Base-by-base conservation (phyloP, 2,113 vertebrate species). In the Cheilinus undulatus region DNA sequence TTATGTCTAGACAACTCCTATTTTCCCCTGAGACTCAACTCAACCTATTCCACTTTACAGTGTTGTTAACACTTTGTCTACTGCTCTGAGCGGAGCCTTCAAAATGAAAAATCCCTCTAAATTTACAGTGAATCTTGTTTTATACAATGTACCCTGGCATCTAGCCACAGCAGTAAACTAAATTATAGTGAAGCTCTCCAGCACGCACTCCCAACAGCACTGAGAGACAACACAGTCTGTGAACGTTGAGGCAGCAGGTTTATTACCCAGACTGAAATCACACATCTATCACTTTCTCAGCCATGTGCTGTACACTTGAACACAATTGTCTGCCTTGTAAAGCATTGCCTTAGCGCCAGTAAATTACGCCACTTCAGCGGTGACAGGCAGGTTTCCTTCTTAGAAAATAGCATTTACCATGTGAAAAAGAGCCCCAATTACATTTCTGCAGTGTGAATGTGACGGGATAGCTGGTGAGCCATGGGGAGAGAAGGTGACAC, bases 321-420 rank as follows among this genome's bases (percentile, higher is more conserved):
- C 51, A 68, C 78, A 90, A 81, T 86, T 73, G 82, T 79, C 81
- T 66, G 54, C 57, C 72, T 64, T 74, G 43, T 74, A 74, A 73
- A 57, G 69, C 60, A 28, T 49, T 17, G 32, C 40, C 71, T 75
- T 69, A 45, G 73, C 4, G 13, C 43, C 69, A 76, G 64, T 62
- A 84, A 82, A 88, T 87, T 78, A 81, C 71, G 5, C 76, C 20
- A 23, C 78, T 84, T 78, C 78, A 81, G 75, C 51, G 20, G 52
- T 24, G 58, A 43, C 65, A 40, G 69, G 23, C 66, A 72, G 57
- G 59, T 54, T 62, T 82, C 26, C 7, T 69, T 65, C 54, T 73
- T 57, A 19, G 27, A 56, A 64, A 79, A 66, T n/a, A 73, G 73
- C 62, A 48, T 77, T 77, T 80, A 78, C 58, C 28, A 57, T 75